A percentile compares a stretch with the other conserved stretches of the same genome.
These are phyloP conservation scores for Bombus difficillimus DNA, from an alignment of 1,140 invertebrate genomes.

Conservation along the genomic window DNA sequence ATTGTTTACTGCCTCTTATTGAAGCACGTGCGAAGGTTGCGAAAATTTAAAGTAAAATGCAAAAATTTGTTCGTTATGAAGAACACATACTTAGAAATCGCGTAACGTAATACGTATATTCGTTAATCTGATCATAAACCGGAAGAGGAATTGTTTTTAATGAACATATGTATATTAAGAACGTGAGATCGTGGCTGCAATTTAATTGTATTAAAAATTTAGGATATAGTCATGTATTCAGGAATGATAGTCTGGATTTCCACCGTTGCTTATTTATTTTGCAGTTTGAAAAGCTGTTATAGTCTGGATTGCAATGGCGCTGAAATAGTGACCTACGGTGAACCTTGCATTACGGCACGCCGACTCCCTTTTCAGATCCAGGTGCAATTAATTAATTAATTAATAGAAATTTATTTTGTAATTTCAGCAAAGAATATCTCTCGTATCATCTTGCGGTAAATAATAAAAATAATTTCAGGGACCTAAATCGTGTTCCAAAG, in stretches of 20 bases:
- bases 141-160: conserved; percentile 33
- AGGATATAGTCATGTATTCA: not conserved
- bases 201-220: not conserved
- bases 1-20: not conserved
- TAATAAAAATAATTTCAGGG: conserved; percentile 42
- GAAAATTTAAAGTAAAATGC: conserved; percentile 3
- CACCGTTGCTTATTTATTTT: not conserved
- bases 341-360: conserved; percentile 29
- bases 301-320: not conserved
- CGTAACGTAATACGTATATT: not conserved
- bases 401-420: not conserved
- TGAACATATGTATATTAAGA: conserved; percentile 43
- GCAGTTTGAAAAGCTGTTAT: not conserved
- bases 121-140: conserved; percentile 33
- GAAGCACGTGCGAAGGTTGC: not conserved
- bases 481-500: not conserved
- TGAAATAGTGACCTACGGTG: conserved; percentile 49
- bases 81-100: not conserved
- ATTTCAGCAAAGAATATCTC: not conserved
- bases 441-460: not conserved
- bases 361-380: conserved; percentile 61
- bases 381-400: conserved; percentile 31
- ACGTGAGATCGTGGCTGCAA: not conserved
- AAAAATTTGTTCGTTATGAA: not conserved
- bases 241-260: not conserved